Base-by-base conservation (phyloP, 2,888 invertebrate genomes). In the Phalera bucephala region DNA sequence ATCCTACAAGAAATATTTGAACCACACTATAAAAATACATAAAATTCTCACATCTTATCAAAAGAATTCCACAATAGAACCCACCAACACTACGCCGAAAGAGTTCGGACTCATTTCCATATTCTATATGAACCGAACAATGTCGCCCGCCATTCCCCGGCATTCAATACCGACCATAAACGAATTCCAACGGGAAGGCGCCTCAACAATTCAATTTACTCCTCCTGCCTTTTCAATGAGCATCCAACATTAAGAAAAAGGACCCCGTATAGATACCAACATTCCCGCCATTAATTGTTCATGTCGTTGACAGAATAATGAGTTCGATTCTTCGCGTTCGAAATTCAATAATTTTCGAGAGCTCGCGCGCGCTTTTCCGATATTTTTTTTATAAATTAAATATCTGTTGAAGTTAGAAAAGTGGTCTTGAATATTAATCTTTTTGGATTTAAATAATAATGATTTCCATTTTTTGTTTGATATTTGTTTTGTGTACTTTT, bases 231-330 rank as follows among this genome's bases (percentile, higher is more conserved):
- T 47, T 66, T 63, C 58, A 58, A 58, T 58, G 61, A 58, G 61
- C 61, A 54, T 40, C 47, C 36, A 45, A 72, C 64, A 78, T 78
- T 77, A 79, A 67, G 76, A 78, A 80, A 78, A 80, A 78, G 80
- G 72, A 73, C 60, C 64, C 69, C 71, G 75, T 57, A 45, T 42
- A 42, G 45, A 49, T 27, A 27, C 22, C 15, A 17, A 6, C 29
- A n/a, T n/a, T n/a, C 23, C 8, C 66, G 63, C 70, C 72, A 71
- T 71, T 75, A 78, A 79, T 78, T 77, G 76, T 72, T 70, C 61
- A 46, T 46, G 56, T 56, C 47, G 54, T 42, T 71, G 71, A 71
- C 74, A 73, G 72, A 57, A 66, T 68, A 65, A 72, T 73, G 63
- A 71, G 64, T 65, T 59, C 55, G 49, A 57, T 52, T 51, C 55